Base-by-base conservation (phyloP, 2,888 invertebrate genomes). In the Conops quadrifasciatus region DNA sequence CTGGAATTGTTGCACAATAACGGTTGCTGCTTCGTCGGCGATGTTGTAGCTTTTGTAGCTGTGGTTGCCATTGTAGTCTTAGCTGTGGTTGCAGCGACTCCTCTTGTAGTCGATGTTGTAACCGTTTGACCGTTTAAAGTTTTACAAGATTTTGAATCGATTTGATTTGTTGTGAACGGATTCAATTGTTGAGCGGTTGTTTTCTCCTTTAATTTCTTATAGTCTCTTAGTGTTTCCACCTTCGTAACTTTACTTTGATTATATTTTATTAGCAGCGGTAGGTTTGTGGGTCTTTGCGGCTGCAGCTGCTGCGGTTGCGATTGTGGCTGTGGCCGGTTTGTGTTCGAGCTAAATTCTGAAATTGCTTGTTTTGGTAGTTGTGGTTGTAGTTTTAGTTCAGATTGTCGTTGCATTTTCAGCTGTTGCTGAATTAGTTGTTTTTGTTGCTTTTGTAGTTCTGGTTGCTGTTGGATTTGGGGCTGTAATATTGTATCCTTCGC, bases 401-500 rank as follows among this genome's bases (percentile, higher is more conserved):
- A 36, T 36, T 4, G 36, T 7, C 36, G 36, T 36, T 9, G 36
- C 36, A 7, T 4, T 4, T 7, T 19, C 49, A 11, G 16, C 15
- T 24, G 24, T 58, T 24, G 58, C 26, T 24, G 58, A 24, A 24
- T 28, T 15, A 2, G 28, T 16, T 58, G 24, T 28, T 58, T 13
- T 13, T 28, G 58, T 58, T 65, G 70, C 47, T 36, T 53, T 51
- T 72, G 69, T 28, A 21, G 58, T 49, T 53, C 19, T 68, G 72
- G 66, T 62, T 47, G 67, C 3, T 49, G 68, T 13, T 56, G 21
- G 47, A 16, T 64, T 71, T 51, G 70, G 24, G 71, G 74, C 24
- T 65, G 78, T 78, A 81, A 85, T 76, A 79, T 81, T 82, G 80
- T 85, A 86, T 78, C 81, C 81, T 78, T 83, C 83, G 79, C 82